These are phyloP conservation scores for Mesorhabditis spiculigera DNA, from an alignment of 2,888 invertebrate genomes.

Conservation along the genomic window DNA sequence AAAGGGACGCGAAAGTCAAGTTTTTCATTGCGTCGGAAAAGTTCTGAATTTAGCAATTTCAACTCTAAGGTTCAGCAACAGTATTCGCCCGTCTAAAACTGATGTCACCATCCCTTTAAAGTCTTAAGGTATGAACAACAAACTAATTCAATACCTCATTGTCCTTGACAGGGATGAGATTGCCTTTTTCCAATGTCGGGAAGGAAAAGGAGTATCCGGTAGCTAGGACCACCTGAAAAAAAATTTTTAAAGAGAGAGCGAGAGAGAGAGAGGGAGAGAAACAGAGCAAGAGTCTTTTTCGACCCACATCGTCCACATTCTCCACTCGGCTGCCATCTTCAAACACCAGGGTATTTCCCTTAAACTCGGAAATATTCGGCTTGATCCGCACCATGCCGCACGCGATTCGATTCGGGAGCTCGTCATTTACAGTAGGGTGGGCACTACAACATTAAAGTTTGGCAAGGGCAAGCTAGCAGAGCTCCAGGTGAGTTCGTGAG, in stretches of 20 bases:
- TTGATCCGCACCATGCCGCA: conserved; percentile 43
- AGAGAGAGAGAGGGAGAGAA: no score
- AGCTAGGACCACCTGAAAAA: conserved; percentile 32
- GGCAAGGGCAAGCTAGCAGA: no score
- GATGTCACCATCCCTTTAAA: neutral
- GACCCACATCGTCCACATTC: conserved; percentile 25
- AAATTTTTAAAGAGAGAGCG: neutral
- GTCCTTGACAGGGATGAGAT: conserved; percentile 30
- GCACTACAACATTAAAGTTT: conserved; percentile 23
- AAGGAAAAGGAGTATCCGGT: conserved; percentile 40
- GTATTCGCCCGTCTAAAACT: neutral
- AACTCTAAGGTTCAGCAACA: no score
- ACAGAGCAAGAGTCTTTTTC: conserved; percentile 9
- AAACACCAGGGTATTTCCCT: conserved; percentile 30
- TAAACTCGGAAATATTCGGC: conserved; percentile 35
- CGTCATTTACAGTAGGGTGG: conserved; percentile 60
- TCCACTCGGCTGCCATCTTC: conserved; percentile 36
- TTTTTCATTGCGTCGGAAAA: no score
- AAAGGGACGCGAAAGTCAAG: no score
- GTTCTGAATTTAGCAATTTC: no score
- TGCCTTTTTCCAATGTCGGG: conserved; percentile 25
- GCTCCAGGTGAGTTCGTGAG: neutral
- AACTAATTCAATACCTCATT: conserved; percentile 31
- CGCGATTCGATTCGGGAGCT: conserved; percentile 61
- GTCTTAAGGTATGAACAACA: neutral